These are phyloP conservation scores for Netelia fuscicornis DNA, from an alignment of 2,888 invertebrate genomes.

Conservation along the genomic window DNA sequence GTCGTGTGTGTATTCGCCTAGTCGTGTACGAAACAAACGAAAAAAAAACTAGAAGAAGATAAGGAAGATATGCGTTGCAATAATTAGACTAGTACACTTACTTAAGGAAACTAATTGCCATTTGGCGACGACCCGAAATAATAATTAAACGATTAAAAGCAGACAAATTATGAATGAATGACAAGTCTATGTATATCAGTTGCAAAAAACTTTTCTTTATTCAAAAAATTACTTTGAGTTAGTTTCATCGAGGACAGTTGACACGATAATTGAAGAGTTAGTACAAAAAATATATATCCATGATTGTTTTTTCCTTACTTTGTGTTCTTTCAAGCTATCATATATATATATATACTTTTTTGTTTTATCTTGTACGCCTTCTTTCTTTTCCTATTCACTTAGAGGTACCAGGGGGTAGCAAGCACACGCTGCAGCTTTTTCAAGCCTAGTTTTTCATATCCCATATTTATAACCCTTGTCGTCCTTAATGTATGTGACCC, in stretches of 20 bases:
- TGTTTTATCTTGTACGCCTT: conserved; percentile 34
- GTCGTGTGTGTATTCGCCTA: conserved; percentile 11
- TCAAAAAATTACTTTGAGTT: conserved; percentile 72
- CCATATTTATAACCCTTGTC: conserved; percentile 21
- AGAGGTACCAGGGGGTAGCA: conserved; percentile 57
- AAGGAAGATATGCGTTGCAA: neutral
- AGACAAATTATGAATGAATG: conserved; percentile 9
- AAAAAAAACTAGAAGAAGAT: neutral
- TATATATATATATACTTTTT: conserved; percentile 30
- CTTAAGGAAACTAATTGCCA: neutral
- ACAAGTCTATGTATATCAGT: conserved; percentile 31
- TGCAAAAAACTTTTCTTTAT: conserved; percentile 73
- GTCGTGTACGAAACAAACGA: conserved; percentile 15
- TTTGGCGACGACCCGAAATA: neutral
- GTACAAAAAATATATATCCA: conserved; percentile 83
- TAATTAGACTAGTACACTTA: conserved; percentile 11
- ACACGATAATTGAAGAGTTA: conserved; percentile 72
- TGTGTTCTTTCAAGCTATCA: conserved; percentile 32
- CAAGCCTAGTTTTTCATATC: conserved; percentile 9
- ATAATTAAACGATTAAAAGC: conserved; percentile 6
- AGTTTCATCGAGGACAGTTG: conserved; percentile 46
- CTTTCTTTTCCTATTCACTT: conserved; percentile 1
- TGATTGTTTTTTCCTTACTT: conserved; percentile 55
- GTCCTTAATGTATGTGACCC: conserved; percentile 71
- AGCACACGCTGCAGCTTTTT: conserved; percentile 58